A percentile compares a stretch with the other conserved stretches of the same genome.
Evolutionary conservation across 2,797 vertebrate genomes (phyloP).

Genomic region (Alca torda): DNA sequence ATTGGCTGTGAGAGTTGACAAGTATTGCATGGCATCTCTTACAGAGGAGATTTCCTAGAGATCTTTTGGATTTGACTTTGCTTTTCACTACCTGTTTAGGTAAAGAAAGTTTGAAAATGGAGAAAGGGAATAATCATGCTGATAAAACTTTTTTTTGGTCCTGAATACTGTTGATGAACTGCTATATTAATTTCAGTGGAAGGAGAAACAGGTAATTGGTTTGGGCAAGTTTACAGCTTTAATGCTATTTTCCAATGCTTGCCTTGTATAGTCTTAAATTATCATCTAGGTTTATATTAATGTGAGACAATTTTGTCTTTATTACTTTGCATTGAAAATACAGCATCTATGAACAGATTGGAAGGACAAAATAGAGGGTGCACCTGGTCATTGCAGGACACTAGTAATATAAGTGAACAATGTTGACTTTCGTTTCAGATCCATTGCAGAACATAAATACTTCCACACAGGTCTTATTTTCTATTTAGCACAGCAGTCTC

Average conservation of each 20-base stretch:
- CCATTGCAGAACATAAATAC: background rate
- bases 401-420: background rate
- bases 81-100: background rate
- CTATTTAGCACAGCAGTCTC: background rate
- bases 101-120: background rate
- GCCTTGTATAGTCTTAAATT: background rate
- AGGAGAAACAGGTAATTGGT: background rate
- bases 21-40: background rate
- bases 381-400: background rate
- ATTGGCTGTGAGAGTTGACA: background rate
- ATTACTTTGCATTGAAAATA: background rate
- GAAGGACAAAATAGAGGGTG: background rate
- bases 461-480: background rate
- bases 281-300: background rate
- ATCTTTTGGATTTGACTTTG: background rate
- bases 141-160: background rate
- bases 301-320: background rate
- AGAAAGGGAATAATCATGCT: background rate
- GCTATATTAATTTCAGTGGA: background rate
- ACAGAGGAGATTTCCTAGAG: background rate
- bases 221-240: background rate
- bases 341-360: background rate
- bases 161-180: background rate
- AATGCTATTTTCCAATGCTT: constrained; percentile 1
- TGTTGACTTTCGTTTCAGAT: background rate